These are phyloP conservation scores for Eupithecia subfuscata DNA, from an alignment of 2,888 invertebrate species.

Conservation along the genomic window DNA sequence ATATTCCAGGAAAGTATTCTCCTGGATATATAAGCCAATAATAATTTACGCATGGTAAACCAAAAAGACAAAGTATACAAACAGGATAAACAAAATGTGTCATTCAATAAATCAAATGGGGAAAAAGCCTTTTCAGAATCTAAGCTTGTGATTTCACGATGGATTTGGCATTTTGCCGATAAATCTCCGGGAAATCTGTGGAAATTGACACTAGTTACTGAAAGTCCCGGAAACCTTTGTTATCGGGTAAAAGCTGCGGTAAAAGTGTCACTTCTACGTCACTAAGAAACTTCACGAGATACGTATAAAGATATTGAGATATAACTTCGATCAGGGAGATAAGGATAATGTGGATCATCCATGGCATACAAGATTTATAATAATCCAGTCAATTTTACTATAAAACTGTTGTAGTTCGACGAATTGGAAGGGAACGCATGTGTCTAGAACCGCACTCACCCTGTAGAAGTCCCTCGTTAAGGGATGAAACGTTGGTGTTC, in stretches of 20 bases:
- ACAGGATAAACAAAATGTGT: not conserved
- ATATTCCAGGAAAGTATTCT: not conserved
- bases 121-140: not conserved
- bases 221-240: not conserved
- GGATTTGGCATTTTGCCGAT: conserved; percentile 3
- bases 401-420: no score
- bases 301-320: not conserved
- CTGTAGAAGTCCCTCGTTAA: no score
- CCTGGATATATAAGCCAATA: not conserved
- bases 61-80: not conserved
- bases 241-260: not conserved
- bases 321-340: not conserved
- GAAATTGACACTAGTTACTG: not conserved
- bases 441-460: no score
- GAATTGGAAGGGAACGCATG: no score
- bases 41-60: not conserved
- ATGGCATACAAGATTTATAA: not conserved
- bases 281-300: not conserved
- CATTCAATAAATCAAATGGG: not conserved
- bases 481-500: no score
- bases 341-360: not conserved
- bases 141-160: not conserved
- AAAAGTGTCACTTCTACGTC: not conserved
- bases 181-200: not conserved
- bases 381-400: not conserved